phyloP scores from a whole-genome alignment of 2,797 vertebrate genomes.

The Halcyon leucocephala region DNA sequence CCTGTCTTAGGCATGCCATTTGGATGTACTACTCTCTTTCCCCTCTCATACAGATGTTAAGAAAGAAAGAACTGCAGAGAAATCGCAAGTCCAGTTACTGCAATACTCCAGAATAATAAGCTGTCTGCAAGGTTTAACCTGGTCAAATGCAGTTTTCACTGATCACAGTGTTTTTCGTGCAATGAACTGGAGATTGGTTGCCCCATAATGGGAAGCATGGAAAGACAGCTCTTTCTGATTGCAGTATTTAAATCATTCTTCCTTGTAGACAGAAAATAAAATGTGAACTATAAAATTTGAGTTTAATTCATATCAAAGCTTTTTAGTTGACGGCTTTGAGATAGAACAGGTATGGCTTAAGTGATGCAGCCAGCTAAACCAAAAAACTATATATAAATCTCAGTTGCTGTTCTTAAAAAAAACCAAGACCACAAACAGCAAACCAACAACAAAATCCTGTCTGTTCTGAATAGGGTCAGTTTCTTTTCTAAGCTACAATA shows the following conservation, averaged over 20 bases:
- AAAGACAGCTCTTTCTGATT: not conserved
- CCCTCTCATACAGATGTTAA: not conserved
- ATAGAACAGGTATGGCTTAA: not conserved
- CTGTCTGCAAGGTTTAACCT: not conserved
- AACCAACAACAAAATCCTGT: not conserved
- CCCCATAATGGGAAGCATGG: not conserved
- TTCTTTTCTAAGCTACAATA: conserved; percentile 3
- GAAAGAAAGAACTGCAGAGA: not conserved
- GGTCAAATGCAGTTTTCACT: not conserved
- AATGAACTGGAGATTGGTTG: not conserved
- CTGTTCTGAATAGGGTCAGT: not conserved
- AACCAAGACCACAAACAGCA: too few species aligned
- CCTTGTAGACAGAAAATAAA: not conserved
- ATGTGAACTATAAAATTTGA: not conserved
- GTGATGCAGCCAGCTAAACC: not conserved
- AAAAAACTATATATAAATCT: not conserved
- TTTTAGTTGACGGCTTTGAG: not conserved
- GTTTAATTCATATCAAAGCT: not conserved
- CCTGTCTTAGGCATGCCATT: conserved; percentile 6
- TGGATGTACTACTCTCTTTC: conserved; percentile 13
- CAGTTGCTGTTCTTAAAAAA: not conserved
- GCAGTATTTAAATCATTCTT: not conserved
- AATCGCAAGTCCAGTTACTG: not conserved
- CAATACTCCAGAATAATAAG: not conserved
- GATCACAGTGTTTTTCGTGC: not conserved